A percentile compares a stretch with the other conserved stretches of the same genome.
Conservation (phyloP, 1,140 invertebrate species). For the Meloidogyne floridensis region DNA sequence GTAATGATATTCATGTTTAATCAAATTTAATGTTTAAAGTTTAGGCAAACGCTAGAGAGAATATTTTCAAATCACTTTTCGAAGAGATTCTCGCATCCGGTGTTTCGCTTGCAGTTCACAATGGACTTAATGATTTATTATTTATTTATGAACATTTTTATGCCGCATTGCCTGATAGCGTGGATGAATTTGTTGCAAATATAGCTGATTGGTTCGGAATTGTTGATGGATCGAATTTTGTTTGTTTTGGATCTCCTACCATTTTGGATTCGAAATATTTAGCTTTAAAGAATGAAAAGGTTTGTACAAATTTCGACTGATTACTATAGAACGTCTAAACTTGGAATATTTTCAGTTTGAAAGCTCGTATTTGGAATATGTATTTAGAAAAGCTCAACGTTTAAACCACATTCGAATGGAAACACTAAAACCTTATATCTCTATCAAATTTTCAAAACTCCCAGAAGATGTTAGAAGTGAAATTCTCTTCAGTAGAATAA, state of each 20-base stretch:
- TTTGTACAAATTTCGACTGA: not conserved
- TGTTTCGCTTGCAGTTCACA: conserved; percentile 45
- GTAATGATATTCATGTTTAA: not conserved
- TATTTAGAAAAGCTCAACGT: conserved; percentile 53
- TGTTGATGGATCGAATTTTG: conserved; percentile 1
- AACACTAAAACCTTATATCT: conserved; percentile 25
- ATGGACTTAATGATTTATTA: conserved; percentile 51
- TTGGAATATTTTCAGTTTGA: conserved; percentile 23
- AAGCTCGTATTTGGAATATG: conserved; percentile 51
- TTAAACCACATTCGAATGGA: conserved; percentile 30
- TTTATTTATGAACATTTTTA: conserved; percentile 57
- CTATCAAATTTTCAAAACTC: conserved; percentile 40
- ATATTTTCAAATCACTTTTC: conserved; percentile 32
- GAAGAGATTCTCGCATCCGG: conserved; percentile 48
- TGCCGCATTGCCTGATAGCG: conserved; percentile 35
- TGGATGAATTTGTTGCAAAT: conserved; percentile 43
- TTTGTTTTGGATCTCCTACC: not conserved
- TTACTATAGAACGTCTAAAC: no score
- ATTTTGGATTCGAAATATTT: conserved; percentile 53
- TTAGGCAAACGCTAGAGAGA: not conserved
- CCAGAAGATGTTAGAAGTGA: conserved; percentile 10
- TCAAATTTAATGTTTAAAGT: not conserved
- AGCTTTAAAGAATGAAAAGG: conserved; percentile 34
- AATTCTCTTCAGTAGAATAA: conserved; percentile 19
- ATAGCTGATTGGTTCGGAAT: conserved; percentile 43